phyloP scores from a whole-genome alignment of 2,888 invertebrate genomes.

The Torymus auratus region DNA sequence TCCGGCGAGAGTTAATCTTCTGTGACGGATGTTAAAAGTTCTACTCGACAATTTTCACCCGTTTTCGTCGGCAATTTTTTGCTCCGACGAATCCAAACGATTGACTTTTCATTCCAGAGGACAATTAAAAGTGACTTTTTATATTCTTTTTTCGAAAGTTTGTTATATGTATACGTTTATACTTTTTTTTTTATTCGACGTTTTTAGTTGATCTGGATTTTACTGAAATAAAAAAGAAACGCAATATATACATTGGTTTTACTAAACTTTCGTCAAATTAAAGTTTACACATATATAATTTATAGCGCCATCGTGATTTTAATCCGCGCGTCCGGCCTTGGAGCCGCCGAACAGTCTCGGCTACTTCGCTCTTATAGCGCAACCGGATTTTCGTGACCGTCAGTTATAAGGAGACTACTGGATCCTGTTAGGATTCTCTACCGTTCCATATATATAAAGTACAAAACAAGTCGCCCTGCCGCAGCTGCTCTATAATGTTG shows the following conservation, averaged over 20 bases:
- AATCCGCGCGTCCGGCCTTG: slow-evolving; percentile 26
- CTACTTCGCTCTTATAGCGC: slow-evolving; percentile 7
- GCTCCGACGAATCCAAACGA: not conserved
- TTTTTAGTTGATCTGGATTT: no score
- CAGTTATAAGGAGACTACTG: slow-evolving; percentile 14
- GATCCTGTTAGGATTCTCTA: slow-evolving; percentile 28
- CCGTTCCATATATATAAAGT: slow-evolving; percentile 22
- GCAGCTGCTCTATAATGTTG: not conserved
- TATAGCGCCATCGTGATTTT: not conserved
- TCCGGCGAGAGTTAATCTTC: slow-evolving; percentile 15
- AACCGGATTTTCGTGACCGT: slow-evolving; percentile 47
- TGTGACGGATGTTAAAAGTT: not conserved
- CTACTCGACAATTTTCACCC: slow-evolving; percentile 12
- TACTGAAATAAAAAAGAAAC: no score
- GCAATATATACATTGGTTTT: no score
- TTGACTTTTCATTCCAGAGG: not conserved
- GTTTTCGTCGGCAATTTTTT: slow-evolving; percentile 5
- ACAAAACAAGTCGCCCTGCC: slow-evolving; percentile 3
- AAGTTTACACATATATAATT: not conserved
- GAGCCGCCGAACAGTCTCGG: slow-evolving; percentile 5
- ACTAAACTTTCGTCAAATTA: no score
- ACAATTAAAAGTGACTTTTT: not conserved
- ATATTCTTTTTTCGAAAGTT: no score
- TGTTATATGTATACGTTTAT: no score
- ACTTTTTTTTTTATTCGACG: no score